phyloP scores from a whole-genome alignment of 2,113 vertebrate species.

The Bostrychus sinensis region DNA sequence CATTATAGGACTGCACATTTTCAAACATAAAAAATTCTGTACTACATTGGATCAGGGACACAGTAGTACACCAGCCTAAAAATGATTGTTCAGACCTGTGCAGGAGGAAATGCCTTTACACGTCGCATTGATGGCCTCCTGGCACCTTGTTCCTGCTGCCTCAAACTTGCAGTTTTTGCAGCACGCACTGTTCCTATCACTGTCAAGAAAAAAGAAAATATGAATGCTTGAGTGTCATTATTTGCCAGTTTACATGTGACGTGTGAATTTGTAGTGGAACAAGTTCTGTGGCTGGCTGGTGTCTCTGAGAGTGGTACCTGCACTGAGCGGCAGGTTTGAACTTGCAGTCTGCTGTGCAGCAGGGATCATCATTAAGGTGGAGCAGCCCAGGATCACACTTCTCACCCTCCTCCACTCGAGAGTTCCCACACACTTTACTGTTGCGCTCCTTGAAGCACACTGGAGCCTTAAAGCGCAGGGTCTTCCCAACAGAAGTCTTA shows the following conservation, averaged over 20 bases:
- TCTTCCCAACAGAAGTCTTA: slow-evolving; percentile 90
- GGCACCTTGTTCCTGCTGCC: slow-evolving; percentile 86
- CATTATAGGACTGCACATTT: not conserved
- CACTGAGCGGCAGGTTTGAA: slow-evolving; percentile 81
- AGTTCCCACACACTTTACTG: slow-evolving; percentile 97
- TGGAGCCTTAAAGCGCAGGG: slow-evolving; percentile 87
- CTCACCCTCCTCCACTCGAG: slow-evolving; percentile 93
- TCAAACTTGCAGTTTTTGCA: slow-evolving; percentile 89
- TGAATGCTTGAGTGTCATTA: not conserved
- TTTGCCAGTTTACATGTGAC: not conserved
- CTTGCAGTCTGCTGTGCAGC: slow-evolving; percentile 87
- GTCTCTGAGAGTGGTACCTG: slow-evolving; percentile 81
- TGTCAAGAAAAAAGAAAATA: slow-evolving; percentile 55
- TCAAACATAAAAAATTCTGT: not conserved
- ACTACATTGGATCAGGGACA: not conserved
- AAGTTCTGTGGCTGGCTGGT: not conserved
- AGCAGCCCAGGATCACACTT: slow-evolving; percentile 94
- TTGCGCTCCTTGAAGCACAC: slow-evolving; percentile 92
- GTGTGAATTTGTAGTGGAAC: not conserved
- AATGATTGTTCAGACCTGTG: slow-evolving; percentile 82
- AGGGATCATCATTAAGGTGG: slow-evolving; percentile 85
- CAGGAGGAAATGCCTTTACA: slow-evolving; percentile 93
- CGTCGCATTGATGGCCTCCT: slow-evolving; percentile 93
- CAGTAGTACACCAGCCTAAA: too few relatives aligned
- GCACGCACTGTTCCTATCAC: slow-evolving; percentile 96